Evolutionary conservation across 1,140 invertebrate genomes (phyloP), one percentile per base, ranked within the genome.

Genomic region (Eciton burchellii): DNA sequence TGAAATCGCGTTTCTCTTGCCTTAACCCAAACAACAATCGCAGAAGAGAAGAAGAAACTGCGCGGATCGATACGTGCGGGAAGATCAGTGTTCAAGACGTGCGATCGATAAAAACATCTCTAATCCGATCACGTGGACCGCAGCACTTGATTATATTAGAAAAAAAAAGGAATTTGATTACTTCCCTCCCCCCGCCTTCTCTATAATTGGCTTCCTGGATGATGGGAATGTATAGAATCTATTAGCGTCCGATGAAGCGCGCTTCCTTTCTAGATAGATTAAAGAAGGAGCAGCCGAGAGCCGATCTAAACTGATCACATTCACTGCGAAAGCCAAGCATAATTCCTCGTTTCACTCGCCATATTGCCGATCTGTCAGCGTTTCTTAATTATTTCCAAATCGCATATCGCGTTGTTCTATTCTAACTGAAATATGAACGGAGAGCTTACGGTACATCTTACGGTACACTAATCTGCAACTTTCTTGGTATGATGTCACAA

Each of bases 1-100:
- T 60, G 24, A 74, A 76, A 82, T 81, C 24, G 43, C 57, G 65
- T 76, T 74, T 26, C 83, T 59, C 26, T 35, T 66, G 52, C 52
- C 26, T 71, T 62, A 83, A 77, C 82, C 45, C 1, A 11, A 26
- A 16, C 72, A 62, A 59, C 73, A 82, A 60, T 54, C 19, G 11
- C 45, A 24, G 66, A 26, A n/a, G 49, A 29, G 41, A 57, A 45
- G 0, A 43, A 26, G 35, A 57, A 65, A 19, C 24, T 35, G 54
- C 29, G n/a, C 11, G 11, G 8, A 49, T 45, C 35, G 24, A 3
- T 60, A 35, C n/a, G n/a, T n/a, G 26, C 29, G 16, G 52, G 5
- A 45, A 21, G 19, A 47, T 29, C 4, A 16, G 26, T 16, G 68
- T 81, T 35, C 14, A 16, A 19, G 14, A 35, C 24, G 47, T 11